Evolutionary conservation across 2,113 vertebrate genomes (phyloP), one percentile per base, ranked within the genome.

Genomic region (Lepus americanus): DNA sequence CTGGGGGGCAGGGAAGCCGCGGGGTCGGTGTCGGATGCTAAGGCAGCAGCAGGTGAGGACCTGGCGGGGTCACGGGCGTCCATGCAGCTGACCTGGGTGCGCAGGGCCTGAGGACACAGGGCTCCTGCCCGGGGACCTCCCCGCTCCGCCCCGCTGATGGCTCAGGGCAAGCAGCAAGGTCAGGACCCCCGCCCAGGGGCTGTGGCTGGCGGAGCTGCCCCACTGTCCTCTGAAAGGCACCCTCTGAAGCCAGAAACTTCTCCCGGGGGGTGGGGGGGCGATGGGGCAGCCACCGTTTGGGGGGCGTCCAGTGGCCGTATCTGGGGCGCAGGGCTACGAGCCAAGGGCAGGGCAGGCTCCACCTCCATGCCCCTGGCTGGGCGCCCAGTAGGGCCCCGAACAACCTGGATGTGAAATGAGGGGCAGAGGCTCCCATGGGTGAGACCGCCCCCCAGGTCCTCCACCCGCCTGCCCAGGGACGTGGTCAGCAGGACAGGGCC

Each of bases 71-170:
- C 44, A 80, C 51, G 89, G 49, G 92, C 59, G 27, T 55, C 95
- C 31, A 3, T 23, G 44, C 90, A 69, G 86, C 94, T 96, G 97
- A 96, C 96, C 95, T 61, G 66, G 87, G 96, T 12, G 88, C 44
- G 22, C 92, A 61, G 94, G 72, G 96, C 97, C 97, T 0, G 0
- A 13, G 96, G 97, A 90, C 70, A 8, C 5, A 7, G 44, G 44
- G 44, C 44, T 44, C 44, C 44, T 44, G 44, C 44, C 44, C 29
- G 33, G 55, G 78, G 94, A 87, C 20, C 69, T 49, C 53, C n/a
- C 11, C 0, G 5, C 0, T 61, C 53, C 17, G 0, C 67, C 64
- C 66, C 39, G 22, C 59, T 39, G 89, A 82, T 94, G 49, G n/a
- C 39, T 2, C 19, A 0, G 10, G 0, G 29, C 36, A 27, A 80